A percentile compares a stretch with the other conserved stretches of the same genome.
Conservation (phyloP, 2,888 invertebrate genomes). For the Plagodis dolabraria region DNA sequence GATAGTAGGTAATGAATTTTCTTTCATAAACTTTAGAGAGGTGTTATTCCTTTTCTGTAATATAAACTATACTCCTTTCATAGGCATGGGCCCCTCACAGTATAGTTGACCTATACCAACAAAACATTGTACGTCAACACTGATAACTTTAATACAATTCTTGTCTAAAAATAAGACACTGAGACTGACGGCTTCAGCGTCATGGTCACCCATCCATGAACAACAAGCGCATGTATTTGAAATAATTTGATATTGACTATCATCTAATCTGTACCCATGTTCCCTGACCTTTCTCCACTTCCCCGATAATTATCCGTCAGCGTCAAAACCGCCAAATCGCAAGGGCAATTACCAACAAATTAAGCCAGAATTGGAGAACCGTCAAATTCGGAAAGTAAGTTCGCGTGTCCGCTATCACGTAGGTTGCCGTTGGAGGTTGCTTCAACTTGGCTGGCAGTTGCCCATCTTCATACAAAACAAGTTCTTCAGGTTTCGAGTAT, state of each 20-base stretch:
- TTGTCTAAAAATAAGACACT: too few species aligned
- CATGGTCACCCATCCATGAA: too few species aligned
- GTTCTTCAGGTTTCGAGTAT: neutral
- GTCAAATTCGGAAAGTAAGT: conserved; percentile 53
- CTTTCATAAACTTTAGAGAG: too few species aligned
- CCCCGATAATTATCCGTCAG: conserved; percentile 24
- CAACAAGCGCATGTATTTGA: too few species aligned
- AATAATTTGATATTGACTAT: neutral
- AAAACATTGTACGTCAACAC: too few species aligned
- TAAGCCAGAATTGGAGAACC: conserved; percentile 58
- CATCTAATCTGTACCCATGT: neutral
- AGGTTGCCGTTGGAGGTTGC: conserved; percentile 24
- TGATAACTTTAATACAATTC: too few species aligned
- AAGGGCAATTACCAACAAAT: conserved; percentile 52
- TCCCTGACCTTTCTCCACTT: conserved; percentile 17
- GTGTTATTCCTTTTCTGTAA: too few species aligned
- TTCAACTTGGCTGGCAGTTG: conserved; percentile 9
- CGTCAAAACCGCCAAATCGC: conserved; percentile 44
- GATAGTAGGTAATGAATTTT: too few species aligned
- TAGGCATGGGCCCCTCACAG: too few species aligned
- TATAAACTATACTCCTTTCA: too few species aligned
- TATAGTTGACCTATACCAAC: too few species aligned
- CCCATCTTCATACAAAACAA: neutral
- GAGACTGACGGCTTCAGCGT: too few species aligned
- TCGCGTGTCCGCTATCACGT: conserved; percentile 66